Evolutionary conservation across 2,888 invertebrate genomes (phyloP), one percentile per base, ranked within the genome.

Genomic region (Polyommatus icarus): DNA sequence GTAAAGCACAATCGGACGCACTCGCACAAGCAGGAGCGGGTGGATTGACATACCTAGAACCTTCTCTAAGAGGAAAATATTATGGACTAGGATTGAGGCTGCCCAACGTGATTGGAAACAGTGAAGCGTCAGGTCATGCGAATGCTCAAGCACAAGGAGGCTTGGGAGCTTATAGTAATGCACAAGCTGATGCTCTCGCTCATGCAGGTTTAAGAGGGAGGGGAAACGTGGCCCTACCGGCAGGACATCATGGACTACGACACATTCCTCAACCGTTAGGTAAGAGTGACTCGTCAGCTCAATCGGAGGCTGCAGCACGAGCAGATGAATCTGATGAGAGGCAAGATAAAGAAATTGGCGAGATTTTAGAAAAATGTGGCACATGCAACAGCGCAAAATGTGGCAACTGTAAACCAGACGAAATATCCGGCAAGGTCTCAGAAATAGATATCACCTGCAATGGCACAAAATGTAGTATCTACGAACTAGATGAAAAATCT

Each of bases 101-200:
- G 10, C 67, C 67, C 12, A 29, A 29, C 18, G 18, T 12, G 15
- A 5, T 29, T 32, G 29, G 32, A 29, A 67, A 67, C 29, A 61
- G 61, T 59, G 78, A 76, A 18, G 32, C 76, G 32, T 78, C 71
- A 7, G 71, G 76, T 29, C 67, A 77, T 59, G 77, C 78, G 15
- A 71, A 78, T 10, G 78, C 78, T 57, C 77, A 76, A 18, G 78
- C 29, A 3, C 73, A 46, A 18, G 80, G 76, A 40, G 78, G 78
- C 0, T 79, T 36, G 1, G 80, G 81, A 67, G 79, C 80, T 46
- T 72, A 71, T 24, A 80, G 82, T 7, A 80, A 78, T 10, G 79
- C 80, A 3, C 76, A 76, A 57, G 80, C 83, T 4, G 76, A 78
- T 46, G 83, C 82, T 3, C 57, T 77, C 10, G 79, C 81, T n/a